Conservation (phyloP, 2,113 vertebrate genomes). For the Rhinopomastus cyanomelas region DNA sequence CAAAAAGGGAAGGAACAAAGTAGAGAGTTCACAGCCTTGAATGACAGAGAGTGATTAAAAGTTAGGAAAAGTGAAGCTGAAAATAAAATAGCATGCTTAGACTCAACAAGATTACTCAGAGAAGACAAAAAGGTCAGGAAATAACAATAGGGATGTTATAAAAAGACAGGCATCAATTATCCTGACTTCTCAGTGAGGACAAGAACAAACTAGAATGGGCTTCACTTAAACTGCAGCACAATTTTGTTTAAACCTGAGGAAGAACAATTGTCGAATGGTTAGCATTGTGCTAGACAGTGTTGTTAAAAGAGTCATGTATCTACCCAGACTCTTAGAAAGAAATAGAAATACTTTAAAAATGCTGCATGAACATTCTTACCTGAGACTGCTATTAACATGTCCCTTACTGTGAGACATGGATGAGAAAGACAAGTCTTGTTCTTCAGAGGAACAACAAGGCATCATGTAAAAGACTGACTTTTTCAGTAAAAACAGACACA, state of each 20-base stretch:
- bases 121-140: neutral
- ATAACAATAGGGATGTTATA: neutral
- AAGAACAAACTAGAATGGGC: neutral
- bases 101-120: neutral
- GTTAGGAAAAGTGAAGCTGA: neutral
- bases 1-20: neutral
- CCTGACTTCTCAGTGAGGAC: neutral
- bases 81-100: neutral
- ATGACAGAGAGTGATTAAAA: neutral
- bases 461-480: neutral
- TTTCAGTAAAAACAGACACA: neutral
- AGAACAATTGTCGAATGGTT: neutral
- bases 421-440: neutral
- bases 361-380: neutral
- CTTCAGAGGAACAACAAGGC: neutral
- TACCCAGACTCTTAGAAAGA: neutral
- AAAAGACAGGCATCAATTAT: neutral
- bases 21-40: neutral
- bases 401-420: neutral
- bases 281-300: neutral
- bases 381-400: neutral
- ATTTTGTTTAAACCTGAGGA: neutral
- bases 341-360: neutral
- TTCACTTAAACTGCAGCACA: neutral
- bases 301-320: neutral